Evolutionary conservation across 2,113 vertebrate genomes (phyloP).

Genomic region (Vulpes vulpes): DNA sequence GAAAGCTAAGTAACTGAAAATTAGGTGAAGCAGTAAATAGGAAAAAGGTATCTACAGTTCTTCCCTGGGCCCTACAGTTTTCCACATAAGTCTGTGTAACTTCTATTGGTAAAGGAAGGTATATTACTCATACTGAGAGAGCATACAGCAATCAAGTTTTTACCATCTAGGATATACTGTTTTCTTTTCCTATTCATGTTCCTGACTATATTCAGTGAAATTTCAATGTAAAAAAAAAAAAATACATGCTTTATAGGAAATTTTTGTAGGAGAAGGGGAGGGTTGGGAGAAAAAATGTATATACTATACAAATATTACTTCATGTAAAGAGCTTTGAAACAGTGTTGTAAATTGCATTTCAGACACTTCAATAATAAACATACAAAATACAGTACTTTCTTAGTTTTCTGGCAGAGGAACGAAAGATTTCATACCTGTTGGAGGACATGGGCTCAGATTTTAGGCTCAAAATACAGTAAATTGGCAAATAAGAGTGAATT

Average conservation of each 20-base stretch:
- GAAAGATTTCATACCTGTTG: constrained; percentile 79
- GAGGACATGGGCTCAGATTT: constrained; percentile 88
- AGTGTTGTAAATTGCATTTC: constrained; percentile 81
- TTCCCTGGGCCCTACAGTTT: constrained; percentile 19
- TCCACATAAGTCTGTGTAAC: background rate
- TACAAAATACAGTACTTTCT: constrained; percentile 89
- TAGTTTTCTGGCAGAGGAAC: constrained; percentile 83
- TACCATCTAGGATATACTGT: background rate
- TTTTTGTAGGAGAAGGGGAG: constrained; percentile 31
- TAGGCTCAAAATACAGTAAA: constrained; percentile 89
- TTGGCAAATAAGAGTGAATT: constrained; percentile 85
- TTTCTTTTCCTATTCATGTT: background rate
- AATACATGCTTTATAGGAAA: background rate
- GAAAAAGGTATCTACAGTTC: background rate
- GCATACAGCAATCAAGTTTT: background rate
- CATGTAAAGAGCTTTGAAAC: constrained; percentile 84
- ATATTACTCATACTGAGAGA: constrained; percentile 29
- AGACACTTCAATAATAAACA: constrained; percentile 74
- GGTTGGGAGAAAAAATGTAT: constrained; percentile 64
- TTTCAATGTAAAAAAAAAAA: constrained; percentile 54
- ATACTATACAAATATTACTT: constrained; percentile 41
- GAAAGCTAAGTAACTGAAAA: constrained; percentile 43
- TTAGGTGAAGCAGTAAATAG: constrained; percentile 1
- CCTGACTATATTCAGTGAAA: constrained; percentile 70
- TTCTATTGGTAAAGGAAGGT: constrained; percentile 29